Evolutionary conservation across 92 coral and sea anemone genomes (phyloP).

Genomic region (Siderastrea radians): DNA sequence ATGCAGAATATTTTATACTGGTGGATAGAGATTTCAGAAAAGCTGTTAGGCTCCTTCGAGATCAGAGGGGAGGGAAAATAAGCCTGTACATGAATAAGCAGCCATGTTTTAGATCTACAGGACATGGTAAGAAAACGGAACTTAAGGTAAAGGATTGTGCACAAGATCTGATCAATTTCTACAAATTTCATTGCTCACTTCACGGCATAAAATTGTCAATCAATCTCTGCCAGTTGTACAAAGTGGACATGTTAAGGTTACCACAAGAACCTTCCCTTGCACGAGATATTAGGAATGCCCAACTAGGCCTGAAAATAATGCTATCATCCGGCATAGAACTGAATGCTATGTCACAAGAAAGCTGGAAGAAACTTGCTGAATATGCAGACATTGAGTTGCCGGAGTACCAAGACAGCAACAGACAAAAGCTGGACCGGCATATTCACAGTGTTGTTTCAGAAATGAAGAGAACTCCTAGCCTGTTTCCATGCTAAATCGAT

Average conservation of each 20-base stretch:
- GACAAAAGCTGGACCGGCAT: conserved; percentile 16
- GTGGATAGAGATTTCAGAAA: conserved; percentile 30
- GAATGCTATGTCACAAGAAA: conserved; percentile 20
- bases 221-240: conserved; percentile 41
- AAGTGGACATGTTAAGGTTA: conserved; percentile 4
- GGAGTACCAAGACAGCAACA: conserved; percentile 2
- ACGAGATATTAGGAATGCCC: neutral
- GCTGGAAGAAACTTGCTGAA: conserved; percentile 36
- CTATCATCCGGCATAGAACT: conserved; percentile 4
- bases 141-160: conserved; percentile 32
- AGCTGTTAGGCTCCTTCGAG: conserved; percentile 22
- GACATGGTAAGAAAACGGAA: conserved; percentile 18
- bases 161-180: conserved; percentile 14
- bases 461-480: neutral
- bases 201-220: conserved; percentile 28
- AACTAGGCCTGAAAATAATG: conserved; percentile 9
- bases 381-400: conserved; percentile 10
- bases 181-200: conserved; percentile 12
- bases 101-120: conserved; percentile 32
- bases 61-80: conserved; percentile 31
- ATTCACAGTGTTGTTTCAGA: neutral
- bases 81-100: conserved; percentile 43
- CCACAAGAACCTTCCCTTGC: neutral
- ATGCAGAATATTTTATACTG: conserved; percentile 46
- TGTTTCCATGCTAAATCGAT: neutral